phyloP scores from a whole-genome alignment of 2,113 vertebrate species.

The Myiagra hebetior region DNA sequence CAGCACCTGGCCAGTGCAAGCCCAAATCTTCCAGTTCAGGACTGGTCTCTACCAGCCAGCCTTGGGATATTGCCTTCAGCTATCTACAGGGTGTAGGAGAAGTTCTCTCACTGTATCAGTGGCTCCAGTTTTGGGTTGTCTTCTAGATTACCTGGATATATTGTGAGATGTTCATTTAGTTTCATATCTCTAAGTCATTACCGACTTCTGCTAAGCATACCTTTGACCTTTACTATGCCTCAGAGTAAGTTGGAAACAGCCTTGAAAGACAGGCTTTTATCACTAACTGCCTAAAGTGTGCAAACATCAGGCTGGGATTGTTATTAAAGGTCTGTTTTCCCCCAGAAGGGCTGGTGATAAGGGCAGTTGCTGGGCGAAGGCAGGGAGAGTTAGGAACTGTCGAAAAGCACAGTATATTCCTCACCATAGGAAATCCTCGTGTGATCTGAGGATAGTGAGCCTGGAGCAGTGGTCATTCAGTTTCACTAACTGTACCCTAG shows the following conservation, averaged over 20 bases:
- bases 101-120: background rate
- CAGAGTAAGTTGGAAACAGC: background rate
- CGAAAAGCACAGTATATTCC: background rate
- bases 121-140: background rate
- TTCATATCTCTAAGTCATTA: background rate
- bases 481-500: background rate
- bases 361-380: background rate
- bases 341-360: background rate
- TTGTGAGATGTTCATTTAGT: background rate
- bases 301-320: background rate
- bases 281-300: background rate
- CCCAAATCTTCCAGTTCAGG: background rate
- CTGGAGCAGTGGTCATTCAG: background rate
- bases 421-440: background rate
- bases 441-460: background rate
- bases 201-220: background rate
- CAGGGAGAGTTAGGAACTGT: background rate
- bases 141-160: background rate
- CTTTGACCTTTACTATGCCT: background rate
- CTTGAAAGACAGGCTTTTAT: background rate
- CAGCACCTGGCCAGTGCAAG: accelerated
- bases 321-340: background rate
- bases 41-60: background rate
- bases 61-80: background rate
- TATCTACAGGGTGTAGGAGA: background rate